phyloP scores from a whole-genome alignment of 2,113 vertebrate species.

The Anseranas semipalmata region DNA sequence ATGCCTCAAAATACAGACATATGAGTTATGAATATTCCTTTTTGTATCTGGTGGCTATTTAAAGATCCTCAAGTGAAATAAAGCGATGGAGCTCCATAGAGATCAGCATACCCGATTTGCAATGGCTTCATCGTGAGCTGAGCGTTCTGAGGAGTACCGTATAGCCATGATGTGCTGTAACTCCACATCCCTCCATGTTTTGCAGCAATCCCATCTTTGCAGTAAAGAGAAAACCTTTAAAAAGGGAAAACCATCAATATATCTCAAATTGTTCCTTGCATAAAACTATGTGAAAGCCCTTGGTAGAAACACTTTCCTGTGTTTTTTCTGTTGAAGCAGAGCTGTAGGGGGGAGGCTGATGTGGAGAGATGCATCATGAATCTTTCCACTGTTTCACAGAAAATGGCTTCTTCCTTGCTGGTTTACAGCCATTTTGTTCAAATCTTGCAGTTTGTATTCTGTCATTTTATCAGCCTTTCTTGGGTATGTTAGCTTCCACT shows the following conservation, averaged over 20 bases:
- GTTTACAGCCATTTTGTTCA: constrained; percentile 25
- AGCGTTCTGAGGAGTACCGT: background rate
- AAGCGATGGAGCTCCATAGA: background rate
- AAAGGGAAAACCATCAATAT: background rate
- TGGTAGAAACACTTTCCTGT: background rate
- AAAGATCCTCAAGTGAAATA: background rate
- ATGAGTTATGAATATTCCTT: background rate
- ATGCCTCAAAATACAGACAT: background rate
- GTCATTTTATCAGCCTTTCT: background rate
- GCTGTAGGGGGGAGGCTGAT: background rate
- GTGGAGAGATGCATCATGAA: background rate
- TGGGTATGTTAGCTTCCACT: background rate
- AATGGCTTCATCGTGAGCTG: background rate
- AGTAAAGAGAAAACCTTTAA: background rate
- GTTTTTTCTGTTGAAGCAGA: background rate
- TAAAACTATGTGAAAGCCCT: background rate
- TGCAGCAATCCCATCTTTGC: background rate
- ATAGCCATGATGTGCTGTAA: background rate
- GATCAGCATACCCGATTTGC: background rate
- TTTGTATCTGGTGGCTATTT: background rate
- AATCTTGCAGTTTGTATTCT: background rate
- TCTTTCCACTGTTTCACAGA: background rate
- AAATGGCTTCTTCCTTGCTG: background rate
- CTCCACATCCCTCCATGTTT: background rate
- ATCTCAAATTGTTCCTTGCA: background rate